These are phyloP conservation scores for Echinarachnius parma DNA, from an alignment of 53 echinoderm and acorn worm genomes.

Conservation along the genomic window DNA sequence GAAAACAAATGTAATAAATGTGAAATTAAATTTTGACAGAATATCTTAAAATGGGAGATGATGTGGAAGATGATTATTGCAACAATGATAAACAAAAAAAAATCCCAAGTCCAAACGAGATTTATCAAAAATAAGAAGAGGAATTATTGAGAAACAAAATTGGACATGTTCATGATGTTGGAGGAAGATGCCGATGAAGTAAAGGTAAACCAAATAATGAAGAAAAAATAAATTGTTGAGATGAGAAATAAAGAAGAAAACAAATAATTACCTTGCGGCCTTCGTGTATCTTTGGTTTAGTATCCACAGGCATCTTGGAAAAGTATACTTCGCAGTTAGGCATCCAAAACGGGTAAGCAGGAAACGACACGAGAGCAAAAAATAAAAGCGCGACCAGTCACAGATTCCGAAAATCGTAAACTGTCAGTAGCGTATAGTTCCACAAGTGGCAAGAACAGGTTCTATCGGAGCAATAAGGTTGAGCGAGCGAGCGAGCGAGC, in stretches of 20 bases:
- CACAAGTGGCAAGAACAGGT: too few species aligned
- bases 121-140: neutral
- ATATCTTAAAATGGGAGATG: neutral
- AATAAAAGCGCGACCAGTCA: too few species aligned
- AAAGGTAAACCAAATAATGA: neutral
- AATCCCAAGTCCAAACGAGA: neutral
- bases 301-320: conserved; percentile 79
- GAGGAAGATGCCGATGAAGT: neutral
- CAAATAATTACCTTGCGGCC: conserved; percentile 77
- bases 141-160: neutral
- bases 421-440: too few species aligned
- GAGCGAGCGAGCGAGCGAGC: conserved; percentile 4
- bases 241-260: neutral
- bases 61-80: too few species aligned
- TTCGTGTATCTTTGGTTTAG: conserved; percentile 73
- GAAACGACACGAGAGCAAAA: too few species aligned
- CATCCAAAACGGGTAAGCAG: conserved; percentile 17
- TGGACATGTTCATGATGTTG: neutral
- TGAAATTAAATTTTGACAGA: neutral
- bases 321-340: conserved; percentile 49
- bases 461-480: neutral
- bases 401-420: too few species aligned
- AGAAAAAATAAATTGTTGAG: neutral
- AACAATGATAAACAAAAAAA: neutral
- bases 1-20: neutral